Evolutionary conservation across 2,797 vertebrate genomes (phyloP).

Genomic region (Pteropus rufus): DNA sequence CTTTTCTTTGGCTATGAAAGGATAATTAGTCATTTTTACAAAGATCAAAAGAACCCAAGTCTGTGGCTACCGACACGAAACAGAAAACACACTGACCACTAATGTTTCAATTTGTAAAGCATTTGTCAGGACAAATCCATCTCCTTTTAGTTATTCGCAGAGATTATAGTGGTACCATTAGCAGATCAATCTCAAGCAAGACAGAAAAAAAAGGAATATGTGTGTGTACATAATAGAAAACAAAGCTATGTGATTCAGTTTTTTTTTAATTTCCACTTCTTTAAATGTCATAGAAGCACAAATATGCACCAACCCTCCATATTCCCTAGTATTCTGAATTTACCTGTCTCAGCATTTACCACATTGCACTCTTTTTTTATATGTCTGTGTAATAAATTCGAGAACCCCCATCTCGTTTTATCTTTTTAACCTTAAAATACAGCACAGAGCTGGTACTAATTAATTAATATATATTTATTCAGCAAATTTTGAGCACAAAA

Average conservation of each 20-base stretch:
- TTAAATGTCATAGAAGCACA: not conserved
- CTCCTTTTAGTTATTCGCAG: not conserved
- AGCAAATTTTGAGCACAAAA: not conserved
- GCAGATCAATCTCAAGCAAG: not conserved
- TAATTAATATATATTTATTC: not conserved
- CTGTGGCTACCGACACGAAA: conserved; percentile 16
- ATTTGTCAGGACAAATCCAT: not conserved
- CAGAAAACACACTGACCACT: conserved; percentile 37
- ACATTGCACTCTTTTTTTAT: accelerated
- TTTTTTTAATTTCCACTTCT: not conserved
- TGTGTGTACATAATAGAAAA: not conserved
- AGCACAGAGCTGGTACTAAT: not conserved
- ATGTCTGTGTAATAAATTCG: not conserved
- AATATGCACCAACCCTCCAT: not conserved
- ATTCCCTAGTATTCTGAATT: not conserved
- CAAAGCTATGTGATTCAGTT: not conserved
- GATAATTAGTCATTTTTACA: conserved; percentile 47
- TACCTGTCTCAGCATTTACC: not conserved
- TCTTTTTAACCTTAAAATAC: not conserved
- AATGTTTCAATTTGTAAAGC: conserved; percentile 32
- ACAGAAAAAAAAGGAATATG: not conserved
- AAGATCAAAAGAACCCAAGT: conserved; percentile 44
- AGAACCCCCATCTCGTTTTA: not conserved
- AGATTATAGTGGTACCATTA: not conserved
- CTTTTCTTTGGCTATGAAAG: conserved; percentile 29